Evolutionary conservation across 2,888 invertebrate species (phyloP).

Genomic region (Phengaris arion): DNA sequence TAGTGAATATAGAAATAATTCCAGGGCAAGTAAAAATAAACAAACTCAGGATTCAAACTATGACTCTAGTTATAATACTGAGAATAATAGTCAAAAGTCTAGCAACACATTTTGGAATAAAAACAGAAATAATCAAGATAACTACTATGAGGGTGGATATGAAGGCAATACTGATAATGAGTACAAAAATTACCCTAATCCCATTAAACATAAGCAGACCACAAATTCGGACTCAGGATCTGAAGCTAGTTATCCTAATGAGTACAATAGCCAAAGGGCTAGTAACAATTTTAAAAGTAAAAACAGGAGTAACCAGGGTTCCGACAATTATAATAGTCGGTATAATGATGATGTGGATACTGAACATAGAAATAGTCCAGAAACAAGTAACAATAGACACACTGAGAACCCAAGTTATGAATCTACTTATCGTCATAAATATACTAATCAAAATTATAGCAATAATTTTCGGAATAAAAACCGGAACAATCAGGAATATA

Average conservation of each 20-base stretch:
- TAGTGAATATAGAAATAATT: background rate
- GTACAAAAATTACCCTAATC: background rate
- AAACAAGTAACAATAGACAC: background rate
- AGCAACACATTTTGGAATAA: conserved; percentile 35
- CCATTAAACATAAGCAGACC: background rate
- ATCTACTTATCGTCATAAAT: background rate
- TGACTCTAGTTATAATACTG: conserved; percentile 41
- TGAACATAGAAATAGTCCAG: background rate
- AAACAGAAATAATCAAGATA: conserved; percentile 30
- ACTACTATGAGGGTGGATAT: background rate
- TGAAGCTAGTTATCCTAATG: background rate
- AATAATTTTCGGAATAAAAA: background rate
- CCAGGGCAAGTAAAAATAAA: background rate
- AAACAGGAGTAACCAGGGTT: background rate
- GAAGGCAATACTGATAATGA: conserved; percentile 1
- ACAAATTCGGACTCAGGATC: background rate
- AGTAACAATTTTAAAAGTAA: conserved; percentile 5
- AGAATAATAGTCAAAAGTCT: conserved; percentile 38
- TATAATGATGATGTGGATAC: background rate
- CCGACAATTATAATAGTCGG: background rate
- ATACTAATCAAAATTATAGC: conserved; percentile 1
- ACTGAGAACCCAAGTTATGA: background rate
- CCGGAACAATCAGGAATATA: background rate
- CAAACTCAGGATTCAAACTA: conserved; percentile 32
- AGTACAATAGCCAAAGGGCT: background rate